Evolutionary conservation across 2,113 vertebrate species (phyloP).

Genomic region (Mustela nigripes): DNA sequence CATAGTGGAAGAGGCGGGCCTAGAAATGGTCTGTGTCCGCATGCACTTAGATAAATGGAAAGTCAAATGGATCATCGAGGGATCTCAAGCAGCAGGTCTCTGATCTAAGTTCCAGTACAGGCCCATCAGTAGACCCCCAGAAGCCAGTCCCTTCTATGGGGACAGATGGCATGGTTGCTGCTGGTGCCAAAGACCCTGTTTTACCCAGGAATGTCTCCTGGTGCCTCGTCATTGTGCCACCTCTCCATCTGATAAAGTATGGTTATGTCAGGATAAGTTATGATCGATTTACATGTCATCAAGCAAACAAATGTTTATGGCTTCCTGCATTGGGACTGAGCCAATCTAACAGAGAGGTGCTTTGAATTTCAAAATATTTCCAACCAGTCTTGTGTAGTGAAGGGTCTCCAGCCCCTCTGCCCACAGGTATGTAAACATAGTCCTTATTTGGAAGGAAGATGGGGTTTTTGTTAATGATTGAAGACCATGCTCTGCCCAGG

Average conservation of each 20-base stretch:
- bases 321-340: not conserved
- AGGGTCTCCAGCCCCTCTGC: not conserved
- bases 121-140: not conserved
- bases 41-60: not conserved
- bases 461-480: not conserved
- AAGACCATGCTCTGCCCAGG: not conserved
- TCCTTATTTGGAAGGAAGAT: not conserved
- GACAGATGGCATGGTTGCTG: not conserved
- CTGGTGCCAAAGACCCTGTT: not conserved
- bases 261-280: not conserved
- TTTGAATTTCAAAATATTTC: not conserved
- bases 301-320: not conserved
- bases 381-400: not conserved
- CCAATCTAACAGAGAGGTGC: not conserved
- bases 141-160: not conserved
- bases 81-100: not conserved
- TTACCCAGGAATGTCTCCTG: not conserved
- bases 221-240: not conserved
- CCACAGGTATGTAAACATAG: not conserved
- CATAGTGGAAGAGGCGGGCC: not conserved
- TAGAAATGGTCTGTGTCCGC: not conserved
- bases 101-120: not conserved
- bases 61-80: not conserved
- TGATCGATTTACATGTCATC: not conserved
- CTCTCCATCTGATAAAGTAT: not conserved